Percentiles rank a stretch among this genome's conserved stretches.
phyloP scores from a whole-genome alignment of 2,113 vertebrate genomes.

The Gallinago jamesoni region DNA sequence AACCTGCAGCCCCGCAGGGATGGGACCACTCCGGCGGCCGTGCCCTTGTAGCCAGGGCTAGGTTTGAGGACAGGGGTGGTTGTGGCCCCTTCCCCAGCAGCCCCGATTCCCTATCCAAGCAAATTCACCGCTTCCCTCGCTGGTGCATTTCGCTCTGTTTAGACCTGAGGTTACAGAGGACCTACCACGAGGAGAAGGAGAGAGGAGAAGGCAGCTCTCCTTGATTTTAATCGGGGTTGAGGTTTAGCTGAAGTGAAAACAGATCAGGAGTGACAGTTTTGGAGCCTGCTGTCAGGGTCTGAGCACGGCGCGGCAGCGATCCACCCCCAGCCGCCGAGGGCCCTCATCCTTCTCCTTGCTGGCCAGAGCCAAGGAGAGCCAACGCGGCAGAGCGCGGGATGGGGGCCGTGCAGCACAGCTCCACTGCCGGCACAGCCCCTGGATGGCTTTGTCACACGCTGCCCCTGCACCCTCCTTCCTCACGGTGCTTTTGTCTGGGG shows the following conservation, averaged over 20 bases:
- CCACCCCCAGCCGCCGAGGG: background rate
- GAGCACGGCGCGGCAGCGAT: background rate
- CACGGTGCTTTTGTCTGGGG: fast-evolving
- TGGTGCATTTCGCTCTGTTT: background rate
- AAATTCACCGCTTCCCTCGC: background rate
- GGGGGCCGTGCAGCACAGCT: fast-evolving
- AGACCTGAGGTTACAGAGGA: background rate
- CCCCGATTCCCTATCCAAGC: background rate
- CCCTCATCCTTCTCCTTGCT: background rate
- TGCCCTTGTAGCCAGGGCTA: background rate
- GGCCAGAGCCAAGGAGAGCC: background rate
- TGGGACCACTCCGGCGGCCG: fast-evolving
- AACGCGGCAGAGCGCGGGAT: fast-evolving
- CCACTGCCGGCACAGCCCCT: fast-evolving
- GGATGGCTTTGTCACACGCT: fast-evolving
- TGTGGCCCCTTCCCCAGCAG: background rate
- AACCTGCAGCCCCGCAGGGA: background rate
- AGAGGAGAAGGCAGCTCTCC: background rate
- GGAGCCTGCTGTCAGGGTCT: constrained; percentile 67
- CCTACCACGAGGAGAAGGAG: background rate
- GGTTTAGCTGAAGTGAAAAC: constrained; percentile 74
- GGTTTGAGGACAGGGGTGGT: background rate
- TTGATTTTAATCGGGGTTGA: constrained; percentile 76
- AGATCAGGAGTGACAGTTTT: constrained; percentile 82
- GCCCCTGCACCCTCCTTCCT: background rate